These are phyloP conservation scores for Phallusia fumigata DNA, from an alignment of 23 tunicate genomes.

Conservation along the genomic window DNA sequence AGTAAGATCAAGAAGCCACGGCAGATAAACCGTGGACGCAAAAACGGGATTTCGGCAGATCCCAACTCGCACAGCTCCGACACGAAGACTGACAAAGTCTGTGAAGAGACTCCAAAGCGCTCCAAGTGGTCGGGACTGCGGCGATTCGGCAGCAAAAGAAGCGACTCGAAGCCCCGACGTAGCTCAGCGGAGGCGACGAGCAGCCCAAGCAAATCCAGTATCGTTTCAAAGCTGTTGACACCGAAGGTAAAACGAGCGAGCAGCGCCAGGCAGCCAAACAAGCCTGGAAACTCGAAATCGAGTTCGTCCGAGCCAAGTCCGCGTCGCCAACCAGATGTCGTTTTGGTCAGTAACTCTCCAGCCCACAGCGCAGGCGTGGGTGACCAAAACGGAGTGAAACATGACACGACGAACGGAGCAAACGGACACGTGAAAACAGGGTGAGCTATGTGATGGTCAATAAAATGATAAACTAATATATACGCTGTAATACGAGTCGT, in stretches of 20 bases:
- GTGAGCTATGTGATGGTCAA: background rate
- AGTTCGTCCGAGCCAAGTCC: background rate
- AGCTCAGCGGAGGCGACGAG: background rate
- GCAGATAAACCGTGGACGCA: background rate
- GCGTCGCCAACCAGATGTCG: background rate
- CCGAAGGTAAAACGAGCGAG: slow-evolving; percentile 34
- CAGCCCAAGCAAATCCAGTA: slow-evolving; percentile 16
- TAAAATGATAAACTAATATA: no score
- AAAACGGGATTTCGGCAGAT: background rate
- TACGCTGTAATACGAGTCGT: no score
- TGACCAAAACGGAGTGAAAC: background rate
- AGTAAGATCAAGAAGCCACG: background rate
- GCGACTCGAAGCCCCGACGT: slow-evolving; percentile 7
- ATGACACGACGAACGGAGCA: background rate
- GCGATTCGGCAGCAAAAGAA: background rate
- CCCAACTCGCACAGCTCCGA: background rate
- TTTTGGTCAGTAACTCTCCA: background rate
- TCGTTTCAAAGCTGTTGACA: slow-evolving; percentile 39
- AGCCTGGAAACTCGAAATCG: background rate
- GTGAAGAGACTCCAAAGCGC: background rate
- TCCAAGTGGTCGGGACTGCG: slow-evolving; percentile 22
- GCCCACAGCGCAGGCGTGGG: background rate
- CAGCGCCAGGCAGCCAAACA: background rate
- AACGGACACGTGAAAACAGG: slow-evolving; percentile 1
- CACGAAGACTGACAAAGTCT: background rate